Evolutionary conservation across 2,888 invertebrate species (phyloP).

Genomic region (Nomada hirtipes): DNA sequence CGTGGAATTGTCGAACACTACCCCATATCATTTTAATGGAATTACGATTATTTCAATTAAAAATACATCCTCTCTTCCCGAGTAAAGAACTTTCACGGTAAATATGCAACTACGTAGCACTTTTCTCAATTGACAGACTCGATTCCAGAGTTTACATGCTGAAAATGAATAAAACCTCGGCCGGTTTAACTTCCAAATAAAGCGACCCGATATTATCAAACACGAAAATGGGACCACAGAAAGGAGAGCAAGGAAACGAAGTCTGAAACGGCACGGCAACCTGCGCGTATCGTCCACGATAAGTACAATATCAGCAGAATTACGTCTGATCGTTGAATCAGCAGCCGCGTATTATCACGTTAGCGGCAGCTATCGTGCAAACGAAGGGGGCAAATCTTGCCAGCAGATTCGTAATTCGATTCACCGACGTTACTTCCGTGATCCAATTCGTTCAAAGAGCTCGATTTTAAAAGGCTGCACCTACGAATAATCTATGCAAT

Average conservation of each 20-base stretch:
- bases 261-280: background rate
- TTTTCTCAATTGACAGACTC: no score
- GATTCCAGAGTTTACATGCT: no score
- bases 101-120: no score
- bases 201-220: no score
- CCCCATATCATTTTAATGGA: no score
- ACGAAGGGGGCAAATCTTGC: conserved; percentile 6
- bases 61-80: no score
- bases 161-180: no score
- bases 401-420: conserved; percentile 32
- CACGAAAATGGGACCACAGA: background rate
- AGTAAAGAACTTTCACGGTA: no score
- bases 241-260: background rate
- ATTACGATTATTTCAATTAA: no score
- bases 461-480: conserved; percentile 2
- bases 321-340: conserved; percentile 40
- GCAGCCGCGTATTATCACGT: conserved; percentile 26
- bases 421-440: background rate
- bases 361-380: conserved; percentile 27
- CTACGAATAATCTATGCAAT: no score
- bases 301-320: background rate
- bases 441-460: background rate
- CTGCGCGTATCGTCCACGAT: conserved; percentile 1
- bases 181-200: no score
- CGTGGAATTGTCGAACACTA: no score